These are phyloP conservation scores for Loriculus beryllinus DNA, from an alignment of 2,797 vertebrate genomes.

Conservation along the genomic window DNA sequence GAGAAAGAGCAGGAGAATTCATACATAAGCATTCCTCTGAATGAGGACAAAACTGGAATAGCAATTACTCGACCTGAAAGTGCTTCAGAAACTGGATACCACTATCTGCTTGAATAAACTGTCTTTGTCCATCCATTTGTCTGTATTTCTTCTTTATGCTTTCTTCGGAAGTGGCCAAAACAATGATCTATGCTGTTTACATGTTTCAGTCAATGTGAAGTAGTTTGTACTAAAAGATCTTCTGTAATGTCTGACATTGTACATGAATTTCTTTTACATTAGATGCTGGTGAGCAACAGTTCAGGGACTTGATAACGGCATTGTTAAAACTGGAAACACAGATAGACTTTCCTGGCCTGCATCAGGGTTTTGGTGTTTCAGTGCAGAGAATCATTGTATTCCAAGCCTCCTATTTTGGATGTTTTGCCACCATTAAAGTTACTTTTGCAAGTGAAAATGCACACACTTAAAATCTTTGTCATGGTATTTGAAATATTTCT, in stretches of 20 bases:
- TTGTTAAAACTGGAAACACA: constrained; percentile 44
- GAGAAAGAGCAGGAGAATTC: not conserved
- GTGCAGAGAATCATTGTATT: constrained; percentile 61
- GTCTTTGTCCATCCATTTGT: not conserved
- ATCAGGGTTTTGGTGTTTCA: constrained; percentile 59
- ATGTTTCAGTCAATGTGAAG: not conserved
- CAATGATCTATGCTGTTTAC: not conserved
- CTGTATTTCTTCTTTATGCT: not conserved
- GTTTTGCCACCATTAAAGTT: constrained; percentile 63
- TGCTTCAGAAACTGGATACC: not conserved
- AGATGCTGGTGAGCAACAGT: constrained; percentile 57
- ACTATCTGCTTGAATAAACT: not conserved
- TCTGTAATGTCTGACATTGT: not conserved
- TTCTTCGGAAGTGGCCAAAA: not conserved
- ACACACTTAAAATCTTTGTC: not conserved
- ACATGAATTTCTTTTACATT: not conserved
- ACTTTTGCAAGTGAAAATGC: not conserved
- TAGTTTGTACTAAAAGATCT: not conserved
- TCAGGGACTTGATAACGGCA: constrained; percentile 58
- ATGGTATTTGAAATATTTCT: not conserved
- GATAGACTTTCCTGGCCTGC: constrained; percentile 47
- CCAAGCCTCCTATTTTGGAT: constrained; percentile 63
- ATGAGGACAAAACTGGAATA: not conserved
- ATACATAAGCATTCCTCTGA: not conserved
- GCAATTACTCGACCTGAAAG: not conserved